Conservation (phyloP, 2,113 vertebrate species). For the Cariama cristata region DNA sequence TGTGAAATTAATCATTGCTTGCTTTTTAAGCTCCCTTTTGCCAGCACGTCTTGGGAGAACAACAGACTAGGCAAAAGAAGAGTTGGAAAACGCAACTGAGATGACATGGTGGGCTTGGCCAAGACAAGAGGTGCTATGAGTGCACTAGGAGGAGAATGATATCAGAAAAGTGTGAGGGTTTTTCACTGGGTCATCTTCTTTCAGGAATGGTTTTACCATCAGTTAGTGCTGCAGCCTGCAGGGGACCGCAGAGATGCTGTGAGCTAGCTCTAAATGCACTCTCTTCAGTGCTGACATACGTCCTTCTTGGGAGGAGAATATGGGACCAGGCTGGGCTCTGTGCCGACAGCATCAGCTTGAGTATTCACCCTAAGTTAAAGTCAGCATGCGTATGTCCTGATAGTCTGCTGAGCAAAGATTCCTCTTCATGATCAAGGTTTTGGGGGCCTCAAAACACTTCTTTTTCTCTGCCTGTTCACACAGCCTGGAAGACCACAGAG, state of each 20-base stretch:
- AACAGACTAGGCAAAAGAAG: background rate
- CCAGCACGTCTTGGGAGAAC: accelerated
- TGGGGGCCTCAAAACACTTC: background rate
- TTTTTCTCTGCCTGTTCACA: background rate
- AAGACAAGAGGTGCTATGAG: background rate
- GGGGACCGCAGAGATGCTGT: background rate
- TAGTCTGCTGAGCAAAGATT: background rate
- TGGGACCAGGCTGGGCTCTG: background rate
- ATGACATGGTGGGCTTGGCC: background rate
- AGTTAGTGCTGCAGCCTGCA: background rate
- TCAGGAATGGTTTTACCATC: background rate
- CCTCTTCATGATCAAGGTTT: background rate
- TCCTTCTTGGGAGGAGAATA: background rate
- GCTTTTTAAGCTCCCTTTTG: background rate
- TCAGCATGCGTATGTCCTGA: background rate
- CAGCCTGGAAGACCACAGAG: background rate
- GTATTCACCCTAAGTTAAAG: background rate
- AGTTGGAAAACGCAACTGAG: background rate
- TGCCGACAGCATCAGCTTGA: background rate
- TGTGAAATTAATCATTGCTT: background rate
- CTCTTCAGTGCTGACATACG: accelerated
- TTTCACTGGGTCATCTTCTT: background rate
- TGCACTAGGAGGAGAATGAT: background rate
- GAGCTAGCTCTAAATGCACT: background rate
- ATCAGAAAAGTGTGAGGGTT: background rate